These are phyloP conservation scores for Allolobophora icterica DNA, from an alignment of 2,888 invertebrate genomes.

Conservation along the genomic window DNA sequence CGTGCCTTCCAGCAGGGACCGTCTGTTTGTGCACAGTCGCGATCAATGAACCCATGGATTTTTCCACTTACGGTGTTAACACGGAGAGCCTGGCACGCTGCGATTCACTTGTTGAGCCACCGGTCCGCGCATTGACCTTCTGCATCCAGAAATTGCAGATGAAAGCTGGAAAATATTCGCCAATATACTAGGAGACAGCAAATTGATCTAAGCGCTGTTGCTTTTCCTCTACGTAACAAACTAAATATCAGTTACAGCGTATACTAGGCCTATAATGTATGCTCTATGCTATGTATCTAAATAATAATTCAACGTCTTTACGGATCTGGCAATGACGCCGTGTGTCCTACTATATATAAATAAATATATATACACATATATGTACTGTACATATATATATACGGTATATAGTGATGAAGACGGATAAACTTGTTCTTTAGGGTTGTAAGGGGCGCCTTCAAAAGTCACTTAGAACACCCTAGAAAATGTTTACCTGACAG, in stretches of 20 bases:
- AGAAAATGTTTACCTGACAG: too few species aligned
- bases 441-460: too few species aligned
- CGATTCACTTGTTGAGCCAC: neutral
- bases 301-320: too few species aligned
- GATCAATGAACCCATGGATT: neutral
- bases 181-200: neutral
- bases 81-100: neutral
- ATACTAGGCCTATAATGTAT: too few species aligned
- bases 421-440: too few species aligned
- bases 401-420: too few species aligned
- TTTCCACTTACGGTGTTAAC: neutral
- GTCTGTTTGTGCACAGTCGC: neutral
- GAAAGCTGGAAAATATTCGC: neutral
- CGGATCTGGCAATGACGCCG: neutral
- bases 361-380: too few species aligned
- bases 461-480: too few species aligned
- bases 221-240: neutral
- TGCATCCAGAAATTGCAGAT: neutral
- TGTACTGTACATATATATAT: too few species aligned
- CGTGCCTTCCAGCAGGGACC: neutral
- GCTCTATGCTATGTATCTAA: too few species aligned
- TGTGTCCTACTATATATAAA: too few species aligned
- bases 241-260: neutral
- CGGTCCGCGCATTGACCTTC: neutral
- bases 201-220: neutral